Evolutionary conservation across 2,113 vertebrate species (phyloP), one percentile per base, ranked within the genome.

Genomic region (Clarias gariepinus): DNA sequence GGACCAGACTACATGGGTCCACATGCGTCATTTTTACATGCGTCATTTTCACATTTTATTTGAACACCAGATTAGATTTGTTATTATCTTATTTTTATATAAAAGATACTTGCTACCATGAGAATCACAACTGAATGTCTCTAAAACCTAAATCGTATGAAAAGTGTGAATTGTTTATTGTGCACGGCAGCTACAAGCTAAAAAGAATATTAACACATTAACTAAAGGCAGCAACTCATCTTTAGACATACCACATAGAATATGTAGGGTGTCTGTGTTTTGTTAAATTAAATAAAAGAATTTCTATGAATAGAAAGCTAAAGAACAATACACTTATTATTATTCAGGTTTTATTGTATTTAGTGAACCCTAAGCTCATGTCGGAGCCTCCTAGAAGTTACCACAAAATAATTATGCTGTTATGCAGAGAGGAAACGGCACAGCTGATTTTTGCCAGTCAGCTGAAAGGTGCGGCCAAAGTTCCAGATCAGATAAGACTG

Each of bases 401-500:
- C 55, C 84, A 36, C 55, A 87, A 71, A 87, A 60, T 15, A 36
- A 2, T 69, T 15, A 52, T 79, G 74, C 30, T 25, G 63, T 71
- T 53, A 8, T 53, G 15, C 41, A 69, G 4, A 18, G n/a, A 5
- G 28, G 7, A 15, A 33, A 1, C 23, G 41, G 5, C 25, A 52
- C 61, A 36, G 58, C 58, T 25, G 13, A 2, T 33, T 53, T 87
- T 78, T 28, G 4, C 57, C 25, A 18, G 41, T 85, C 57, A 73
- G 88, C 82, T 82, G 69, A 82, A 61, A 71, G 19, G 66, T 8
- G 21, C n/a, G 80, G 64, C 57, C 76, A 47, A 74, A 69, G 57
- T 86, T 87, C 18, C 66, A 68, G 7, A 68, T 63, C 64, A 58
- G 83, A 89, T 64, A 83, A 85, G 71, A 36, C 19, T 4, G 11